Conservation (phyloP, 1,140 invertebrate species). For the Trigoniulus corallinus region DNA sequence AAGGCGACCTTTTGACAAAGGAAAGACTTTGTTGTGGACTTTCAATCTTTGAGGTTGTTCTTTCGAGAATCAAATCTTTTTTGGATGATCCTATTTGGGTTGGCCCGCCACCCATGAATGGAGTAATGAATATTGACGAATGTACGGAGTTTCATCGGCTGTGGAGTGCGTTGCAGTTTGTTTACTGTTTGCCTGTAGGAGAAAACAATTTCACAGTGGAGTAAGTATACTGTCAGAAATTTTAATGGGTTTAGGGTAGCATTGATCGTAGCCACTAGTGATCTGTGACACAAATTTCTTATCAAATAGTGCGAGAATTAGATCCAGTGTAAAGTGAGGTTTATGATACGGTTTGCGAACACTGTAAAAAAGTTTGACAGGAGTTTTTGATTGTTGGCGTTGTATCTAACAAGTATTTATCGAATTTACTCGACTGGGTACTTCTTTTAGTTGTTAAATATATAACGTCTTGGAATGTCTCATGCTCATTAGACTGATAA, state of each 20-base stretch:
- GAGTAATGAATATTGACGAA: conserved; percentile 91
- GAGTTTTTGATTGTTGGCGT: too few relatives aligned
- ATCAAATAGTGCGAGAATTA: too few relatives aligned
- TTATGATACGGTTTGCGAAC: too few relatives aligned
- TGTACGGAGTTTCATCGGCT: conserved; percentile 93
- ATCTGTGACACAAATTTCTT: too few relatives aligned
- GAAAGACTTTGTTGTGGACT: conserved; percentile 96
- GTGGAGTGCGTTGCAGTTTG: conserved; percentile 97
- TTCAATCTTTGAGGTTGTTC: conserved; percentile 84
- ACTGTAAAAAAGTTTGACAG: too few relatives aligned
- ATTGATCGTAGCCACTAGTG: not conserved
- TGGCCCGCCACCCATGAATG: conserved; percentile 70
- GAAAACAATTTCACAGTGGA: conserved; percentile 95
- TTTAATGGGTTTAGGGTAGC: not conserved
- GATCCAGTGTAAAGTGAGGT: too few relatives aligned
- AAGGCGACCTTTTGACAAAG: conserved; percentile 88
- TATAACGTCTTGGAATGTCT: too few relatives aligned
- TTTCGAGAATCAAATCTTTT: conserved; percentile 68
- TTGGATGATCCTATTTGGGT: conserved; percentile 80
- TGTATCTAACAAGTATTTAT: too few relatives aligned
- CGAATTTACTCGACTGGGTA: too few relatives aligned
- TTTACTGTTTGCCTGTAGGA: conserved; percentile 93
- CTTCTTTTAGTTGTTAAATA: too few relatives aligned
- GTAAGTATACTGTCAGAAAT: conserved; percentile 37
- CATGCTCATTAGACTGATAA: too few relatives aligned